Percentiles rank a stretch among this genome's conserved stretches.
phyloP scores from a whole-genome alignment of 1,140 invertebrate species.

The Sipha flava region DNA sequence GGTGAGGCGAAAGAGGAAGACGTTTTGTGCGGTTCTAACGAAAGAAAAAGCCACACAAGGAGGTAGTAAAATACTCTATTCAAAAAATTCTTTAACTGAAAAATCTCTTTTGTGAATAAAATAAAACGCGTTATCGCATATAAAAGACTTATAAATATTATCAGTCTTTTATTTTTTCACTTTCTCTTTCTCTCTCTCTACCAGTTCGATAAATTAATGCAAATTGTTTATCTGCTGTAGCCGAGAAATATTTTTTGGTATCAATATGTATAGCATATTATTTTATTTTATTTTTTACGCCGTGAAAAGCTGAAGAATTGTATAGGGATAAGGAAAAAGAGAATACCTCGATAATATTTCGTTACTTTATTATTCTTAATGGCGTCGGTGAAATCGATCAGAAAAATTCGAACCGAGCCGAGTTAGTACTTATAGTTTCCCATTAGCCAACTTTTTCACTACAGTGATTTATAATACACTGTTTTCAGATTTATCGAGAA shows the following conservation, averaged over 20 bases:
- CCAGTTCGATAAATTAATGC: neutral
- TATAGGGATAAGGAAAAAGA: neutral
- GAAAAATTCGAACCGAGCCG: neutral
- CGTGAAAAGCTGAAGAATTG: neutral
- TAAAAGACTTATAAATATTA: constrained; percentile 14
- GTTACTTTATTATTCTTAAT: neutral
- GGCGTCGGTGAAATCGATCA: neutral
- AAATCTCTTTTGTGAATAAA: neutral
- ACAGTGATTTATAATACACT: no score
- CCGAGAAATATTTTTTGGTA: neutral
- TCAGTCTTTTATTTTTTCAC: neutral
- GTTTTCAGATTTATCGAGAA: no score
- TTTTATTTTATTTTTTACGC: neutral
- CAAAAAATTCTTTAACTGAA: neutral
- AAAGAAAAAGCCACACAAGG: neutral
- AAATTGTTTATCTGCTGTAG: neutral
- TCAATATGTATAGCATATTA: neutral
- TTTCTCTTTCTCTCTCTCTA: no score
- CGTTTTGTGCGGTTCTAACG: neutral
- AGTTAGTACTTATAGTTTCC: no score
- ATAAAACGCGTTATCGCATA: neutral
- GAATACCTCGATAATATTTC: neutral
- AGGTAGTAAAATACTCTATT: constrained; percentile 4
- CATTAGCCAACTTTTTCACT: no score
- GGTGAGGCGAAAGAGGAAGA: neutral